Evolutionary conservation across 2,888 invertebrate species (phyloP).

Genomic region (Clepsis dumicolana): DNA sequence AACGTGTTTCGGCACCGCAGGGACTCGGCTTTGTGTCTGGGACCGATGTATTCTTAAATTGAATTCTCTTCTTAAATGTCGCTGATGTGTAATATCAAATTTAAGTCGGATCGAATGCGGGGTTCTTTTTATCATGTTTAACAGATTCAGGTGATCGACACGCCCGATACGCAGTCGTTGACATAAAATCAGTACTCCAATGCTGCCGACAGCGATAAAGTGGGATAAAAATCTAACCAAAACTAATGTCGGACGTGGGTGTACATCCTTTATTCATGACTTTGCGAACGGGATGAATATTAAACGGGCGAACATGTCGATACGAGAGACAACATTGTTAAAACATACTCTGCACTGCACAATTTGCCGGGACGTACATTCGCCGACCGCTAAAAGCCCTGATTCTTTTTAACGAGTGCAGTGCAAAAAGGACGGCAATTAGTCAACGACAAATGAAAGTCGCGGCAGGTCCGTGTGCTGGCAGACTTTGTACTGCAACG

Average conservation of each 20-base stretch:
- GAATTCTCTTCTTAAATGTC: constrained; percentile 17
- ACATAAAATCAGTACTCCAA: constrained; percentile 23
- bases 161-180: not conserved
- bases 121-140: not conserved
- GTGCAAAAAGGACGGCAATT: constrained; percentile 8
- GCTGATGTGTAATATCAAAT: constrained; percentile 13
- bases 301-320: constrained; percentile 26
- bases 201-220: constrained; percentile 25
- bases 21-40: constrained; percentile 11
- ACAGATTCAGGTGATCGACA: not conserved
- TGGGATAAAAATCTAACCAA: constrained; percentile 34
- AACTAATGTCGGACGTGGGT: constrained; percentile 30
- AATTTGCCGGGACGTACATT: constrained; percentile 5
- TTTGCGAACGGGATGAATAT: constrained; percentile 30
- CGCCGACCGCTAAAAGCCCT: constrained; percentile 6
- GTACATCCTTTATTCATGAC: constrained; percentile 38
- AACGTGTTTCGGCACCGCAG: constrained; percentile 23
- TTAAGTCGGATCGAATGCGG: not conserved
- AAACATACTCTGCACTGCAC: constrained; percentile 12
- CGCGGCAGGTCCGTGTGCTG: constrained; percentile 1
- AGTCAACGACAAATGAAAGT: not conserved
- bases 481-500: constrained; percentile 23
- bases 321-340: constrained; percentile 25
- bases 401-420: constrained; percentile 2
- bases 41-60: constrained; percentile 20